Evolutionary conservation across 2,797 vertebrate species (phyloP).

Genomic region (Gadopsis marmoratus): DNA sequence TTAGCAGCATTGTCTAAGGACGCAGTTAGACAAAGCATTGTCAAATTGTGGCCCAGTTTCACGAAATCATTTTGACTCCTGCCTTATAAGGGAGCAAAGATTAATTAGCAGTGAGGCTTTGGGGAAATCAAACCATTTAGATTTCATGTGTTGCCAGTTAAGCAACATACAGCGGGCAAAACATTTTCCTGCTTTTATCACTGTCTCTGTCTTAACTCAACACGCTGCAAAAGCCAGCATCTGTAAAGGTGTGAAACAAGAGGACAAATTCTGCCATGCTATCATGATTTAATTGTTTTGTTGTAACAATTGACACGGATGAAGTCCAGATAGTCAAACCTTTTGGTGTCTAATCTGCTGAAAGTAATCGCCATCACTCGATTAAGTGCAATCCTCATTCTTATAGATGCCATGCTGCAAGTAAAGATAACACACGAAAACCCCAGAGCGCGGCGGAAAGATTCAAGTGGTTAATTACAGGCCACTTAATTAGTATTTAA

Average conservation of each 20-base stretch:
- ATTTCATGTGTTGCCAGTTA: constrained; percentile 7
- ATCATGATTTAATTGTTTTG: not conserved
- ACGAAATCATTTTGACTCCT: not conserved
- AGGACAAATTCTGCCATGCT: not conserved
- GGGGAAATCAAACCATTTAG: constrained; percentile 1
- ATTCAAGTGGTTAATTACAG: not conserved
- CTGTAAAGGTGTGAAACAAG: not conserved
- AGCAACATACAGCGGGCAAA: not conserved
- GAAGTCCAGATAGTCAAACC: not conserved
- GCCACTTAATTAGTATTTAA: not conserved
- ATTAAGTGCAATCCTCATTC: not conserved
- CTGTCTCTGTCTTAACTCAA: not conserved
- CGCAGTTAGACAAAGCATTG: not conserved
- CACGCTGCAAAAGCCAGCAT: not conserved
- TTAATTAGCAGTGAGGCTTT: constrained; percentile 14
- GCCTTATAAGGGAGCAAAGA: not conserved
- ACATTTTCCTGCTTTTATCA: not conserved
- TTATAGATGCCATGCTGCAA: not conserved
- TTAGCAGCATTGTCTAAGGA: not conserved
- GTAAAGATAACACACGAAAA: not conserved
- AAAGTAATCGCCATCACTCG: not conserved
- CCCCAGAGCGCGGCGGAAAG: not conserved
- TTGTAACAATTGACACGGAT: not conserved
- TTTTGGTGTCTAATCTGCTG: not conserved
- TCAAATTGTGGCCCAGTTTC: not conserved